phyloP scores from a whole-genome alignment of 2,888 invertebrate species.

The Ectemnius continuus region DNA sequence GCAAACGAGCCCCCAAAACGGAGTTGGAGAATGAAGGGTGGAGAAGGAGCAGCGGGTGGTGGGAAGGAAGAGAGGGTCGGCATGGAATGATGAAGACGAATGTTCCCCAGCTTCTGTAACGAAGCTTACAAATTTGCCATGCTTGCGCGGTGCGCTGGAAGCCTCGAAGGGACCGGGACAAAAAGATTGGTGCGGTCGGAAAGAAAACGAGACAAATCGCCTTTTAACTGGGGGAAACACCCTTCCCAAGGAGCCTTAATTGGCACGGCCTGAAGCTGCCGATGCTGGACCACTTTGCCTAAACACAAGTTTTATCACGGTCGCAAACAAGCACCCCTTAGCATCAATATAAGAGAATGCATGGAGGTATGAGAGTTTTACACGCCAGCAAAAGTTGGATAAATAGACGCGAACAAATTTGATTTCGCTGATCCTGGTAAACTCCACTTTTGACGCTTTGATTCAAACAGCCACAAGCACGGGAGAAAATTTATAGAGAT shows the following conservation, averaged over 20 bases:
- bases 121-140: slow-evolving; percentile 50
- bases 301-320: slow-evolving; percentile 59
- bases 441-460: too few species aligned
- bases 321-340: neutral
- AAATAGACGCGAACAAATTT: neutral
- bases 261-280: slow-evolving; percentile 51
- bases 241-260: slow-evolving; percentile 61
- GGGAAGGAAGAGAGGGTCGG: slow-evolving; percentile 4
- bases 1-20: slow-evolving; percentile 11
- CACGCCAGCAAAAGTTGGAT: slow-evolving; percentile 30
- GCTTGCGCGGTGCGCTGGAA: slow-evolving; percentile 26
- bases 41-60: slow-evolving; percentile 6
- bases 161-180: neutral
- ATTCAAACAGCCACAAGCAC: too few species aligned
- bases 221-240: slow-evolving; percentile 57
- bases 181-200: slow-evolving; percentile 29
- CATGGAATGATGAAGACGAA: slow-evolving; percentile 53
- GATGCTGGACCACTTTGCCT: slow-evolving; percentile 64
- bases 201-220: slow-evolving; percentile 63
- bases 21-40: slow-evolving; percentile 17
- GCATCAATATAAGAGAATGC: slow-evolving; percentile 56
- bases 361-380: slow-evolving; percentile 67
- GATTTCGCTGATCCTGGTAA: neutral
- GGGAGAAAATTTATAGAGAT: neutral
- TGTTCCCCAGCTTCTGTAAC: slow-evolving; percentile 35